Evolutionary conservation across 2,797 vertebrate genomes (phyloP).

Genomic region (Dicrostonyx torquatus): DNA sequence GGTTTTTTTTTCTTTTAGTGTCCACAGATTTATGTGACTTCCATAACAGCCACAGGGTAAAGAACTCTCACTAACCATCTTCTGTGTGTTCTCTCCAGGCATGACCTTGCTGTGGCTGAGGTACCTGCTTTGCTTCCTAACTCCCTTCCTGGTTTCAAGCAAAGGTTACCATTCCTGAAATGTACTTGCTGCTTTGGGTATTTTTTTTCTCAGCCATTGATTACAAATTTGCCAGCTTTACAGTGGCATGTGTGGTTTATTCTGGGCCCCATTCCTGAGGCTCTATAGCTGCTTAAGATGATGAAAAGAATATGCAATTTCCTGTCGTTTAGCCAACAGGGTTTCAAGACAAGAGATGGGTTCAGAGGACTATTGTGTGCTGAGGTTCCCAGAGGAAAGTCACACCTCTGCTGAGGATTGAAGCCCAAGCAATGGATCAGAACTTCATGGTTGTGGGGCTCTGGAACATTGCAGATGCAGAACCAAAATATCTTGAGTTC

Average conservation of each 20-base stretch:
- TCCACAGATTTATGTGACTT: neutral
- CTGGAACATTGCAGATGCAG: neutral
- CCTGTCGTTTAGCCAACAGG: neutral
- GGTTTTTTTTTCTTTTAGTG: neutral
- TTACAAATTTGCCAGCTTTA: neutral
- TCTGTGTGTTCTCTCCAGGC: neutral
- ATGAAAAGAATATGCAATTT: neutral
- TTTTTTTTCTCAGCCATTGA: neutral
- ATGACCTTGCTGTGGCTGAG: neutral
- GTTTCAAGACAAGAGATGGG: neutral
- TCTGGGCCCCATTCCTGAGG: neutral
- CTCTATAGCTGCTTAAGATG: neutral
- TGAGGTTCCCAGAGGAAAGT: neutral
- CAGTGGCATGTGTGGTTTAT: neutral
- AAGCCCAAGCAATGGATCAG: neutral
- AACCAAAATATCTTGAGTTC: neutral
- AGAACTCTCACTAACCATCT: neutral
- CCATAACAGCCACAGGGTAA: neutral
- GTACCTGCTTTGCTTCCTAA: neutral
- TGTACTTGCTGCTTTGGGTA: neutral
- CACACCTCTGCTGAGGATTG: neutral
- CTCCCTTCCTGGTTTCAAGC: neutral
- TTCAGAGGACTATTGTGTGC: neutral
- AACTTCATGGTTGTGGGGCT: neutral
- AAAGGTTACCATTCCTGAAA: neutral